These are phyloP conservation scores for Pyxicephalus adspersus DNA, from an alignment of 2,113 vertebrate genomes.

Conservation along the genomic window DNA sequence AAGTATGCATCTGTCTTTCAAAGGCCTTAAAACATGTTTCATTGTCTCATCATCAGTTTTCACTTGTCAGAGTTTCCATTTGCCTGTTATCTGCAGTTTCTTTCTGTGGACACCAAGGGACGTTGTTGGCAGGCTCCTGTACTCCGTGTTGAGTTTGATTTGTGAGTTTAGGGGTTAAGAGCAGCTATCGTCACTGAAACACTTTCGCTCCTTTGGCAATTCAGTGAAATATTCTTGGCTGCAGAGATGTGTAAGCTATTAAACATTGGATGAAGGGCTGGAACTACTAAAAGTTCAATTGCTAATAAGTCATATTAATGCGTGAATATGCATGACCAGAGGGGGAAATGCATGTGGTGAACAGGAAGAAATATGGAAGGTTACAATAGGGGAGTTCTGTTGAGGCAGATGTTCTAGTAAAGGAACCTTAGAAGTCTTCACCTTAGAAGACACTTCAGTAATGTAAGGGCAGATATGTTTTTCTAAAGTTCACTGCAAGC, in stretches of 20 bases:
- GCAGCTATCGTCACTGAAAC: constrained; percentile 21
- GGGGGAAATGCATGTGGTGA: constrained; percentile 24
- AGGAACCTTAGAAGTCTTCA: background rate
- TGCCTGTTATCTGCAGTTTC: constrained; percentile 40
- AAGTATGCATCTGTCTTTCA: constrained; percentile 20
- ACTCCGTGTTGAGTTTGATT: constrained; percentile 28
- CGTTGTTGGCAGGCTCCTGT: constrained; percentile 34
- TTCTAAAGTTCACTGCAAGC: too few relatives aligned
- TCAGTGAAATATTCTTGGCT: constrained; percentile 13
- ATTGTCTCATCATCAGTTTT: constrained; percentile 39
- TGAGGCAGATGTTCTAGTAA: constrained; percentile 1
- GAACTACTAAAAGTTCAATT: constrained; percentile 33
- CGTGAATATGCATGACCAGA: constrained; percentile 25
- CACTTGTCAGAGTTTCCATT: constrained; percentile 40
- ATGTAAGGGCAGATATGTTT: too few relatives aligned
- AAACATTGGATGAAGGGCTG: constrained; percentile 26
- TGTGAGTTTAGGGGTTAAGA: constrained; percentile 44
- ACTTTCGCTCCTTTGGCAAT: constrained; percentile 29
- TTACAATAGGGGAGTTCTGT: background rate
- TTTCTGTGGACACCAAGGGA: constrained; percentile 27
- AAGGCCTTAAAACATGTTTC: constrained; percentile 22
- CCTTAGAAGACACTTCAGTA: background rate
- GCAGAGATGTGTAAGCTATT: background rate
- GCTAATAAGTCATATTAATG: constrained; percentile 39
- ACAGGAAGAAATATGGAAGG: background rate